Evolutionary conservation across 1,140 invertebrate species (phyloP), one percentile per base, ranked within the genome.

Genomic region (Papilio dardanus): DNA sequence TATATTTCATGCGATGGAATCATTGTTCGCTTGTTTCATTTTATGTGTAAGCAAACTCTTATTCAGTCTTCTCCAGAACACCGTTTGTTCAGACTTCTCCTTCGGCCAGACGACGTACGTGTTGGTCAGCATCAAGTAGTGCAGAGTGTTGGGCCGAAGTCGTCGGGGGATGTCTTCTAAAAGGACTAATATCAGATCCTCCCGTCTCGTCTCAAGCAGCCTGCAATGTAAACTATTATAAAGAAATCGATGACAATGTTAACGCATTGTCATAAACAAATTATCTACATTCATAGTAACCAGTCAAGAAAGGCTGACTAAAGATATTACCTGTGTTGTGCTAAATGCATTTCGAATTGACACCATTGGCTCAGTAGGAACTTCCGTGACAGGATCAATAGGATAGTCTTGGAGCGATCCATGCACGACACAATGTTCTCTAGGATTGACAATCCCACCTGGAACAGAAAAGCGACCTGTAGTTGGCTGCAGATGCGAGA

Each of bases 381-480:
- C 40, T 93, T 90, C 21, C 93, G 90, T 1, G 95, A 95, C 7
- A 96, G 92, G 14, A 96, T 92, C 19, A 96, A 84, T 86, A 96
- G 92, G 1, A 96, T 91, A 1, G 93, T 92, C n/a, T 94, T 89
- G 1, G 95, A 95, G 5, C 94, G 90, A 79, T 96, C 95, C 94
- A 96, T 95, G 77, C 94, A 95, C 0, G 94, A 94, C 0, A 96
- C 94, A 67, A 96, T 96, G 74, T 96, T 96, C 83, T 96, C 95
- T 69, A 95, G 82, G 46, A 95, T 95, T 24, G 94, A 94, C 0
- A 95, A 87, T 2, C 95, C 95, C 21, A 95, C 94, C 94, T 95
- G 7, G 7, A 50, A 50, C 2, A 50, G 46, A 50, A 6, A 50
- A 50, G 46, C n/a, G 19, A 21, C 19, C 5, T 50, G 19, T 8